phyloP scores from a whole-genome alignment of 2,113 vertebrate species.

The Atrichornis clamosus region DNA sequence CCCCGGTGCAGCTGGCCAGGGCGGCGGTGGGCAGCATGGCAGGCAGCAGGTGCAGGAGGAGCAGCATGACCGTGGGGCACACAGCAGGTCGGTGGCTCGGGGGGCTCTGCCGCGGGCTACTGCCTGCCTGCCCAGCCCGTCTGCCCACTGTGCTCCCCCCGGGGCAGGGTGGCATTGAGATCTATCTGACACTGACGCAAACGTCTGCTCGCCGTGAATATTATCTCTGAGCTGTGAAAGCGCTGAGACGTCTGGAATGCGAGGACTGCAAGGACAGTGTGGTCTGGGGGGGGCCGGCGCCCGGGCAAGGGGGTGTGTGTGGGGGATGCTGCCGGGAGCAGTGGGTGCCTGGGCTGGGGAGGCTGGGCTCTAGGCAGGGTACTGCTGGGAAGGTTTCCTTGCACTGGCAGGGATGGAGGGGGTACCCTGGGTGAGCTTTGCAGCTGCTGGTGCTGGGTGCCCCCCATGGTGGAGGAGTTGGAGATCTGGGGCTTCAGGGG shows the following conservation, averaged over 20 bases:
- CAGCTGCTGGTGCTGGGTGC: background rate
- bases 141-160: background rate
- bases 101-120: background rate
- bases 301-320: background rate
- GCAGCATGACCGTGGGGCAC: slow-evolving; percentile 28
- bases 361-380: background rate
- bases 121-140: background rate
- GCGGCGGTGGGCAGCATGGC: slow-evolving; percentile 19
- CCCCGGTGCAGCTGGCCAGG: slow-evolving; percentile 38
- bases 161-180: slow-evolving; percentile 66
- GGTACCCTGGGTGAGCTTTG: background rate
- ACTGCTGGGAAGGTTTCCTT: background rate
- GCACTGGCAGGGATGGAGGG: fast-evolving
- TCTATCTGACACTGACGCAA: slow-evolving; percentile 72
- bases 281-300: background rate
- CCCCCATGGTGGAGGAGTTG: background rate
- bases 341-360: background rate
- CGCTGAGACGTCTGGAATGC: slow-evolving; percentile 69
- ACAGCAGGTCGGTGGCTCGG: fast-evolving
- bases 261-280: slow-evolving; percentile 65
- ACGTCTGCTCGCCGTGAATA: slow-evolving; percentile 64
- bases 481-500: background rate
- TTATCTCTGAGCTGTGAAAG: slow-evolving; percentile 69
- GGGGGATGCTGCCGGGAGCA: background rate
- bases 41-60: slow-evolving; percentile 62